Base-by-base conservation (phyloP, 2,113 vertebrate genomes). In the Oenanthe melanoleuca region DNA sequence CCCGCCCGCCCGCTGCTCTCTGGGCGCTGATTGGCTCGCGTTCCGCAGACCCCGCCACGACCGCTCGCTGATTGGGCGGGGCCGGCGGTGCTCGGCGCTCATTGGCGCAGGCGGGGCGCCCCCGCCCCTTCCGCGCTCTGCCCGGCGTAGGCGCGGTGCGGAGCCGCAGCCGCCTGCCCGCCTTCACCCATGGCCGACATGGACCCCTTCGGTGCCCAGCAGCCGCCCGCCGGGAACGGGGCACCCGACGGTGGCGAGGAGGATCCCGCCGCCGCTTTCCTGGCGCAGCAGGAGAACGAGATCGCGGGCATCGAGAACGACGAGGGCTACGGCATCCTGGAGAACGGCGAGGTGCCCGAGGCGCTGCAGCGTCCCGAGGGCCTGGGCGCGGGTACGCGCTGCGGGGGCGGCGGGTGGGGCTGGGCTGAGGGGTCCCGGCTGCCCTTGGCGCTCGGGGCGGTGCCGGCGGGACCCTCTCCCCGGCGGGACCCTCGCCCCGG, bases 281-380 rank as follows among this genome's bases (percentile, higher is more conserved):
- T 99, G 97, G 98, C 98, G 67, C 99, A 99, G 96, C 99, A 99
- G 89, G 98, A 99, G 96, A 99, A 98, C 86, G 99, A 99, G 96
- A 99, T 99, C 80, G 99, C 99, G 45, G 99, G 98, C 75, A 99
- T 99, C 38, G 99, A 99, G 96, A 99, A 98, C 95, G 99, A 99
- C 91, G 98, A 98, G 94, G 99, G 98, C 80, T 99, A 98, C 98
- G 98, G 97, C 97, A 99, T 99, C 98, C 98, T 99, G 93, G 99
- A 99, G 98, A 96, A 98, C 72, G 98, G 99, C 97, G 98, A 99
- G 20, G 97, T 99, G 23, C 99, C 99, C 7, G 94, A 97, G 33
- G 98, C 97, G 45, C 92, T 99, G 15, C 97, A 96, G 53, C 98
- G 97, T 49, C 86, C 98, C 4, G 96, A 96, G 29, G 93, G 93